Base-by-base conservation (phyloP, 2,888 invertebrate genomes). In the Vandiemenella viatica region DNA sequence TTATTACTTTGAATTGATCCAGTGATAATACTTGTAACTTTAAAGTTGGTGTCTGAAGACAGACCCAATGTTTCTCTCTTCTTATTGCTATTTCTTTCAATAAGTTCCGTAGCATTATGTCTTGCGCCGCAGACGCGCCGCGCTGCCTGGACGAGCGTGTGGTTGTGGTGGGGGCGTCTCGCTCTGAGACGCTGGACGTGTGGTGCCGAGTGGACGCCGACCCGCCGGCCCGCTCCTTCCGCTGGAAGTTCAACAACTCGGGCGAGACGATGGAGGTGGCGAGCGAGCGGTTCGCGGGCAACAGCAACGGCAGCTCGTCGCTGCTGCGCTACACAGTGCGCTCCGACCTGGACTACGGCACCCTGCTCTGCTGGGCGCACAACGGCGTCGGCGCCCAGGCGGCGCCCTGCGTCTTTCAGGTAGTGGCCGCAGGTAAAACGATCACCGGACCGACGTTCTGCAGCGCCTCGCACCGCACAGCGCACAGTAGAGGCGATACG, bases 191-290 rank as follows among this genome's bases (percentile, higher is more conserved):
- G 49, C 79, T 89, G 57, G 82, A 88, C 66, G 85, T 91, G 59
- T 76, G 79, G 52, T 92, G 91, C 69, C 86, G 85, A 69, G 84
- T 91, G 61, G 90, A 91, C 67, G 86, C 91, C 10, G 89, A 91
- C 73, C 91, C 91, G 19, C 87, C 88, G 45, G 89, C 87, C 49
- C 83, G 84, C 59, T 80, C 79, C 62, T 92, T 91, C 72, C 81
- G 85, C 58, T 91, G 91, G 91, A 89, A 90, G 72, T 90, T 91
- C 72, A 91, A 91, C 74, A 89, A 89, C 71, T 88, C 88, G 10
- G 89, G 90, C 4, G 89, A 89, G 69, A 87, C 86, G 44, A 69
- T 86, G 55, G 87, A 89, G 67, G 83, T 88, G 50, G 80, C 81
- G 45, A 77, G 83, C 42, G 84, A 83, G 64, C 70, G 83, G 52